Percentiles rank a stretch among this genome's conserved stretches.
Evolutionary conservation across 1,140 invertebrate genomes (phyloP).

Genomic region (Orius insidiosus): DNA sequence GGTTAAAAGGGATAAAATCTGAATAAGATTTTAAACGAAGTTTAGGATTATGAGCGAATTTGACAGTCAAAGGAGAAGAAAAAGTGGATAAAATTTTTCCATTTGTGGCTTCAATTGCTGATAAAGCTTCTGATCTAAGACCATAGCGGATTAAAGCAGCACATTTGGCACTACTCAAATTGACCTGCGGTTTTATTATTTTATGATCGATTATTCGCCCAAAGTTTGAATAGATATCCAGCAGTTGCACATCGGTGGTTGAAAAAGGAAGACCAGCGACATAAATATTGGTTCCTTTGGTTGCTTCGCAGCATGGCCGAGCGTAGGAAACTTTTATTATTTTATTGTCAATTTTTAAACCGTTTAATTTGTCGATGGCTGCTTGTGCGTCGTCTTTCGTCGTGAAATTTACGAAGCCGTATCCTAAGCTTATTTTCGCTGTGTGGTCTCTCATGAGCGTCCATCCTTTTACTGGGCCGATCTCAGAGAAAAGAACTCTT

Average conservation of each 20-base stretch:
- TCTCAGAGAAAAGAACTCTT: constrained; percentile 62
- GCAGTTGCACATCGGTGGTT: constrained; percentile 69
- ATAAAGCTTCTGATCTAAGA: constrained; percentile 37
- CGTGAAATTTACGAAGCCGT: constrained; percentile 80
- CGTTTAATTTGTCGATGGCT: constrained; percentile 70
- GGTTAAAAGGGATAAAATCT: background rate
- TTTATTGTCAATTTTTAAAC: constrained; percentile 72
- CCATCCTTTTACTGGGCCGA: constrained; percentile 78
- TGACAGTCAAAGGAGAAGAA: constrained; percentile 26
- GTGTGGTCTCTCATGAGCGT: constrained; percentile 81
- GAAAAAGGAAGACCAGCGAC: constrained; percentile 72
- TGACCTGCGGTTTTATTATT: constrained; percentile 49
- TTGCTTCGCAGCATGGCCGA: constrained; percentile 70
- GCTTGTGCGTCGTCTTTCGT: constrained; percentile 65
- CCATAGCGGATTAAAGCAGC: constrained; percentile 42
- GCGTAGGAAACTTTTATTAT: constrained; percentile 83
- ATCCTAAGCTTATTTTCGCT: constrained; percentile 75
- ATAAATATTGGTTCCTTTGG: constrained; percentile 79
- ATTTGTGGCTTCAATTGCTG: constrained; percentile 39
- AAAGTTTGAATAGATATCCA: constrained; percentile 61
- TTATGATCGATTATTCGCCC: constrained; percentile 74
- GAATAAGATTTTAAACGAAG: background rate
- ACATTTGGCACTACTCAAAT: constrained; percentile 42
- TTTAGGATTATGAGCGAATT: background rate
- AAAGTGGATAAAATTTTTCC: constrained; percentile 37